A percentile compares a stretch with the other conserved stretches of the same genome.
These are phyloP conservation scores for Apotomis capreana DNA, from an alignment of 2,888 invertebrate genomes.

Conservation along the genomic window DNA sequence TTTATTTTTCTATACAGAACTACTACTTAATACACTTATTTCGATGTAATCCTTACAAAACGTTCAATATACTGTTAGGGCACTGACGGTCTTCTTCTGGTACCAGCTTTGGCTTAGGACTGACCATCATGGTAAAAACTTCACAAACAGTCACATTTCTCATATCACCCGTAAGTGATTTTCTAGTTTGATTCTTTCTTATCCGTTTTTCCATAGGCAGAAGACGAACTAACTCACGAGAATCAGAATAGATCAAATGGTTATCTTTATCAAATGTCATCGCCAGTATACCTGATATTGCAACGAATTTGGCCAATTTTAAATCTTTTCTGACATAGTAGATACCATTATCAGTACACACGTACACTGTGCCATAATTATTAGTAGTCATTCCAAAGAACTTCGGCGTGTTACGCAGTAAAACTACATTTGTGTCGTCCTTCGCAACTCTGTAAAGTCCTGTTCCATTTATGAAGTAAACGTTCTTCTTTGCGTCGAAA, in stretches of 20 bases:
- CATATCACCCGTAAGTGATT: constrained; percentile 10
- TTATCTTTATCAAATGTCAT: constrained; percentile 68
- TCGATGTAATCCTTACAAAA: not conserved
- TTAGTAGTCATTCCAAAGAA: constrained; percentile 67
- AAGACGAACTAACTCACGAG: constrained; percentile 62
- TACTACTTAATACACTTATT: not conserved
- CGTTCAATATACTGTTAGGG: not conserved
- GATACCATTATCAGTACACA: constrained; percentile 71
- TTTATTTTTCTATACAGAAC: too few relatives aligned
- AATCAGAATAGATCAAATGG: constrained; percentile 71
- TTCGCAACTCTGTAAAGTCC: constrained; percentile 64
- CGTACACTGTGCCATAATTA: constrained; percentile 61
- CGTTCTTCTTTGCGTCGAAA: constrained; percentile 61
- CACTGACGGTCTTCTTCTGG: constrained; percentile 18
- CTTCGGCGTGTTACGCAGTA: constrained; percentile 58
- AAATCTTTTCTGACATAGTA: constrained; percentile 63
- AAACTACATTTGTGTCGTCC: constrained; percentile 43
- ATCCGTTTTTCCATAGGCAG: constrained; percentile 16
- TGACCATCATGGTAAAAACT: constrained; percentile 22
- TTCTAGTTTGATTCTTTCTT: constrained; percentile 8
- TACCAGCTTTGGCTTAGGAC: constrained; percentile 13
- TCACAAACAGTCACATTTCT: constrained; percentile 25
- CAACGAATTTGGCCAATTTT: constrained; percentile 63
- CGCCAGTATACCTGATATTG: constrained; percentile 64
- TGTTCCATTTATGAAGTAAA: constrained; percentile 68